Conservation (phyloP, 1,140 invertebrate genomes). For the Choristoneura fumiferana region DNA sequence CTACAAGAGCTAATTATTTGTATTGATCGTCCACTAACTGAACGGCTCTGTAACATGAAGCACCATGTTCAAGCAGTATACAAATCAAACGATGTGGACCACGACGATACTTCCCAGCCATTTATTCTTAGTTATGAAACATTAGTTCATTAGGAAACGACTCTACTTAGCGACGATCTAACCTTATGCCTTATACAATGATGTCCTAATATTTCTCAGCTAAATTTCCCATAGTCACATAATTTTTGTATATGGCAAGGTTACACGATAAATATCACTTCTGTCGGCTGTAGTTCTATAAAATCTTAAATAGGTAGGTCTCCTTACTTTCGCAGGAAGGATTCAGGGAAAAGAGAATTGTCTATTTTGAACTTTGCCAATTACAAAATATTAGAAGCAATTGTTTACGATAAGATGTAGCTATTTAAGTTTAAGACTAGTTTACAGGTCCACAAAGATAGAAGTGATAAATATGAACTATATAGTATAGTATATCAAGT, state of each 20-base stretch:
- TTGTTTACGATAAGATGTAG: not conserved
- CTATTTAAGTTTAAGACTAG: not conserved
- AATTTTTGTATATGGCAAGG: conserved; percentile 1
- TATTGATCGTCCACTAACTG: conserved; percentile 34
- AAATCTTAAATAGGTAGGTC: not conserved
- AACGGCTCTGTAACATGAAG: conserved; percentile 57
- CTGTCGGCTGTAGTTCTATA: not conserved
- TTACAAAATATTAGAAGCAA: not conserved
- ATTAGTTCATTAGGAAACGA: not conserved
- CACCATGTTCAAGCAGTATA: conserved; percentile 57
- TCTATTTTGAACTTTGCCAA: not conserved
- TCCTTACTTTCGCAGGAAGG: not conserved
- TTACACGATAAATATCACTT: conserved; percentile 11
- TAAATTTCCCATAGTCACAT: conserved; percentile 3
- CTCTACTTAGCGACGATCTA: conserved; percentile 1
- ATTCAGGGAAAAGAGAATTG: not conserved
- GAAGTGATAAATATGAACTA: not conserved
- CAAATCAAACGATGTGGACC: conserved; percentile 34
- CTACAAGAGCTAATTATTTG: conserved; percentile 25
- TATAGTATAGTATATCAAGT: not conserved
- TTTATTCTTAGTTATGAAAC: not conserved
- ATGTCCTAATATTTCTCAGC: not conserved
- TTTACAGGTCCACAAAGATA: not conserved
- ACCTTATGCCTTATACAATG: not conserved
- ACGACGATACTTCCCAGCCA: not conserved